A percentile compares a stretch with the other conserved stretches of the same genome.
These are phyloP conservation scores for Acanthurus lineatus DNA, from an alignment of 2,797 vertebrate species.

Conservation along the genomic window DNA sequence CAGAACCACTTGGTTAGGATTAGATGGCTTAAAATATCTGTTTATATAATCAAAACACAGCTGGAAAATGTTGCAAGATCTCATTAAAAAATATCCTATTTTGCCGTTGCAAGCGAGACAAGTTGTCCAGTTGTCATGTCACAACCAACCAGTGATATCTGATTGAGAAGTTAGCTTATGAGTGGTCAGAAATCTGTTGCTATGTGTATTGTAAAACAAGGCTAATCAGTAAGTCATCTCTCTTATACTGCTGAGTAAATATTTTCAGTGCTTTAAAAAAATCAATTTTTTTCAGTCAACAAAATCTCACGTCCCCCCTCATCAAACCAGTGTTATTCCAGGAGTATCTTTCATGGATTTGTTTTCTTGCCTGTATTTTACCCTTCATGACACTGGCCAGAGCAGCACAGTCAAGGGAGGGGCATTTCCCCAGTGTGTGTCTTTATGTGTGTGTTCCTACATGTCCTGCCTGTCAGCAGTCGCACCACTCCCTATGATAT, in stretches of 20 bases:
- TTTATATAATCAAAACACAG: too few relatives aligned
- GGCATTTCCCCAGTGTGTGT: slow-evolving; percentile 54
- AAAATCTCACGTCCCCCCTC: slow-evolving; percentile 15
- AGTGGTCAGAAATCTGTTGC: too few relatives aligned
- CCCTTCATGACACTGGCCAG: slow-evolving; percentile 74
- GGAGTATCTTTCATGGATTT: slow-evolving; percentile 52
- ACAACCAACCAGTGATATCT: too few relatives aligned
- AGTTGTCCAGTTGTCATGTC: too few relatives aligned
- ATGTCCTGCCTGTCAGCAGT: slow-evolving; percentile 60
- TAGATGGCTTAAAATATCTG: too few relatives aligned
- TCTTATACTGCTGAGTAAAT: neutral
- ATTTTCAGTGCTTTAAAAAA: slow-evolving; percentile 16
- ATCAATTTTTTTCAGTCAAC: slow-evolving; percentile 20
- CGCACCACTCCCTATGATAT: slow-evolving; percentile 71
- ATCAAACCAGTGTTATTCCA: slow-evolving; percentile 40
- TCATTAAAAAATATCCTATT: too few relatives aligned
- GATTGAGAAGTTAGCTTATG: too few relatives aligned
- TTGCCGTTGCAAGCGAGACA: too few relatives aligned
- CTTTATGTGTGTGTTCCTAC: slow-evolving; percentile 41
- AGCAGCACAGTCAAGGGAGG: slow-evolving; percentile 66
- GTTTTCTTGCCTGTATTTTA: slow-evolving; percentile 45
- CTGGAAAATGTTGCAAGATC: too few relatives aligned
- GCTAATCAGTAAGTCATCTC: neutral
- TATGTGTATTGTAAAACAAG: neutral
- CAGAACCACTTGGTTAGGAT: too few relatives aligned